Conservation (phyloP, 2,888 invertebrate genomes). For the Melanostoma mellinum region DNA sequence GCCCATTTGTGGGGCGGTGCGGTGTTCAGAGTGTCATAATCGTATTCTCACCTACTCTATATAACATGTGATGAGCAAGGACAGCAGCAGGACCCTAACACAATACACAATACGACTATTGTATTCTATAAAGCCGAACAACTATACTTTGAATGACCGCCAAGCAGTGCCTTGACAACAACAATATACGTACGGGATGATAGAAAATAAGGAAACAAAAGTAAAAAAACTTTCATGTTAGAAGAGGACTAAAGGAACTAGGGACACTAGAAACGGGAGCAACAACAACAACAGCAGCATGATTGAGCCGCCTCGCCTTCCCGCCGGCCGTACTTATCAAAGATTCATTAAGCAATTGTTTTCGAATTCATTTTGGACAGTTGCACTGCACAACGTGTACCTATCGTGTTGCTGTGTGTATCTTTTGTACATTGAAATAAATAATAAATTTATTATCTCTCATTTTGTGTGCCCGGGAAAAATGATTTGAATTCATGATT, state of each 20-base stretch:
- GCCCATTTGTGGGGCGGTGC: too few species aligned
- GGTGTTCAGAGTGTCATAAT: slow-evolving; percentile 21
- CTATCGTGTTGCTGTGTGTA: neutral
- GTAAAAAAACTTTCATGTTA: too few species aligned
- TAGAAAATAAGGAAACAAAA: too few species aligned
- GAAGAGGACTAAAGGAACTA: too few species aligned
- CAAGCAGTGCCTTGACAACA: too few species aligned
- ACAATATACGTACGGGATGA: too few species aligned
- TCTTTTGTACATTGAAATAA: neutral
- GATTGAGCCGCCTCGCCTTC: too few species aligned
- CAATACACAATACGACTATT: neutral
- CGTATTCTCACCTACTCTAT: slow-evolving; percentile 25
- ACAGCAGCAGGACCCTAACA: neutral
- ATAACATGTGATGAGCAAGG: slow-evolving; percentile 14
- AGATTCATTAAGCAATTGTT: slow-evolving; percentile 58
- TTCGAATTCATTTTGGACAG: slow-evolving; percentile 53
- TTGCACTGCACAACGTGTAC: neutral
- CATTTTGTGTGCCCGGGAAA: slow-evolving; percentile 21
- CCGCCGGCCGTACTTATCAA: slow-evolving; percentile 23
- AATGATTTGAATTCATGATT: slow-evolving; percentile 54
- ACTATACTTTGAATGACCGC: slow-evolving; percentile 10
- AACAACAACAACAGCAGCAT: neutral
- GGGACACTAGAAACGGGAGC: neutral
- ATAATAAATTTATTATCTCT: slow-evolving; percentile 34
- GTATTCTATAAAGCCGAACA: too few species aligned